phyloP scores from a whole-genome alignment of 37 sponge, comb jelly and placozoan species.

The Theonella swinhoei region DNA sequence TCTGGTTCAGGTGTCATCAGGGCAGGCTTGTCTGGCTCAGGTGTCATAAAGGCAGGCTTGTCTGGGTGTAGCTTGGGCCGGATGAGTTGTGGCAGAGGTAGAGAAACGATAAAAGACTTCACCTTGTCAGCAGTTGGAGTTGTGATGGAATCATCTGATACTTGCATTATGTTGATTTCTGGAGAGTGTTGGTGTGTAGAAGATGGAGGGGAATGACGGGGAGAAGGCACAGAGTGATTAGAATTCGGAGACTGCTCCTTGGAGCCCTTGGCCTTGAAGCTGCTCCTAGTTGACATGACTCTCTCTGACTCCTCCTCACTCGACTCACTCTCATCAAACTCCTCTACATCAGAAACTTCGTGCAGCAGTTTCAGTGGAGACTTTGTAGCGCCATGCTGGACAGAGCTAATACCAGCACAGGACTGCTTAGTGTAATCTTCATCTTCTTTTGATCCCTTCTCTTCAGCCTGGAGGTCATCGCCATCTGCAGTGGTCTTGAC shows the following conservation, averaged over 20 bases:
- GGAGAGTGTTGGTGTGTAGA: background rate
- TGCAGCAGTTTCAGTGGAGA: background rate
- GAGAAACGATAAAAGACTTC: background rate
- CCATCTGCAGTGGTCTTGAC: background rate
- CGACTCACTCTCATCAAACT: slow-evolving; percentile 63
- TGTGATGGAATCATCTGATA: background rate
- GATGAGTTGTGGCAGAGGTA: background rate
- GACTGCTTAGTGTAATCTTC: background rate
- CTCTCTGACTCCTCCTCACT: background rate
- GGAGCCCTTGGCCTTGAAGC: slow-evolving; percentile 2
- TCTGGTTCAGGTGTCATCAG: too few relatives aligned
- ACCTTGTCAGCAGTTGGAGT: background rate
- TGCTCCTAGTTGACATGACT: background rate
- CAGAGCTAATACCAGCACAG: too few relatives aligned
- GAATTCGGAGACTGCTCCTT: background rate
- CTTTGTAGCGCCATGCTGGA: background rate
- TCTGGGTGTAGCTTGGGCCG: background rate
- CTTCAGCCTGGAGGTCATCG: background rate
- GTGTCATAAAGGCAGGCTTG: too few relatives aligned
- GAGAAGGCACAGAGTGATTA: background rate
- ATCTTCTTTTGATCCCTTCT: background rate
- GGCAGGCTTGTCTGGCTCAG: too few relatives aligned
- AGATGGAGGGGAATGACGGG: background rate
- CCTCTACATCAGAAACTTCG: slow-evolving; percentile 50
- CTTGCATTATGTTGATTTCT: slow-evolving; percentile 3